Evolutionary conservation across 2,797 vertebrate species (phyloP).

Genomic region (Anguilla anguilla): DNA sequence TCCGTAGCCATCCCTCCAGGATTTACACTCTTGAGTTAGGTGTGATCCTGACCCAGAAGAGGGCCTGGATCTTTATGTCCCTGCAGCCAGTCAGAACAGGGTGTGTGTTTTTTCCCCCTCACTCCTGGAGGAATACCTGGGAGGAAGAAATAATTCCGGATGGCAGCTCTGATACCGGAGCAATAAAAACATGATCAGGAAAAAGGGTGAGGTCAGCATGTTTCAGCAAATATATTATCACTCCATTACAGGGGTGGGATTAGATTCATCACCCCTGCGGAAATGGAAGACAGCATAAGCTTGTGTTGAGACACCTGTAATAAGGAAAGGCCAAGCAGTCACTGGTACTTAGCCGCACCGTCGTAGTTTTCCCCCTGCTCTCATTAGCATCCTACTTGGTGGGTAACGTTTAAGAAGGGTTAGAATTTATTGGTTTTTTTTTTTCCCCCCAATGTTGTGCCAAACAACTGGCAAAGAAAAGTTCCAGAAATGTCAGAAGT

Average conservation of each 20-base stretch:
- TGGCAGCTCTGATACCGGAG: neutral
- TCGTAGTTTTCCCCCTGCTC: neutral
- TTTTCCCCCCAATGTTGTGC: neutral
- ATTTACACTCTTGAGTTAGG: neutral
- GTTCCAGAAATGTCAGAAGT: slow-evolving; percentile 29
- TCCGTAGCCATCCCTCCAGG: neutral
- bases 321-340: neutral
- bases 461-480: slow-evolving; percentile 7
- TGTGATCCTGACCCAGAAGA: neutral
- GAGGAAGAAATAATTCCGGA: neutral
- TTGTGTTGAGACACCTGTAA: neutral
- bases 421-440: slow-evolving; percentile 13
- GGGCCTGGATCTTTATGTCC: neutral
- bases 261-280: neutral
- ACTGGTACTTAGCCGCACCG: neutral
- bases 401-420: neutral
- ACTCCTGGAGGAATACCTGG: neutral
- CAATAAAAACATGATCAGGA: neutral
- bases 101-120: neutral
- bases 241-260: neutral
- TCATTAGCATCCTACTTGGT: slow-evolving; percentile 14
- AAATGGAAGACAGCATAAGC: neutral
- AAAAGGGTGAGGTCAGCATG: neutral
- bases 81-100: neutral
- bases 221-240: neutral